Evolutionary conservation across 1,140 invertebrate genomes (phyloP).

Genomic region (Leptopilina boulardi): DNA sequence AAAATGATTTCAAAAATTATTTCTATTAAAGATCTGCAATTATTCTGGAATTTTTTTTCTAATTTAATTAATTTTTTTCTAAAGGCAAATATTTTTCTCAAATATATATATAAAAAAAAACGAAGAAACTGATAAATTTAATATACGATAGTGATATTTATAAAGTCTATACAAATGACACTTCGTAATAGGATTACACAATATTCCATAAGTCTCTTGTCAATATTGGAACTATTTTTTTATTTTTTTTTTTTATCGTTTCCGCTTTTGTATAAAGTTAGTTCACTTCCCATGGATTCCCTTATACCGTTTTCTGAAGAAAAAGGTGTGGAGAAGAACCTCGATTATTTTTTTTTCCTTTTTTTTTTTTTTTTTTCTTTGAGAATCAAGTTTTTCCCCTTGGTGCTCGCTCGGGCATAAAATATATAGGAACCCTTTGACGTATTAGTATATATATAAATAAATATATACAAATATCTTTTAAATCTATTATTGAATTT

Average conservation of each 20-base stretch:
- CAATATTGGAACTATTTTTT: constrained; percentile 26
- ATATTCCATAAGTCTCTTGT: constrained; percentile 22
- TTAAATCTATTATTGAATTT: too few species aligned
- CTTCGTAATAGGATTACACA: constrained; percentile 28
- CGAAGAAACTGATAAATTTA: background rate
- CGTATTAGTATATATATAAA: background rate
- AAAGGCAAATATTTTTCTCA: too few species aligned
- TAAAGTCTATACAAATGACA: background rate
- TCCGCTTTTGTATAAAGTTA: constrained; percentile 25
- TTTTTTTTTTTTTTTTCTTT: constrained; percentile 28
- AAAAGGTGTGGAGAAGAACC: constrained; percentile 29
- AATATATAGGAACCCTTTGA: background rate
- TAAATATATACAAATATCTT: background rate
- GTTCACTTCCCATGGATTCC: constrained; percentile 17
- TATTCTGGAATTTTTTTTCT: background rate
- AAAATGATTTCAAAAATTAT: too few species aligned
- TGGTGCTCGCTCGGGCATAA: constrained; percentile 12
- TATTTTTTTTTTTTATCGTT: constrained; percentile 14
- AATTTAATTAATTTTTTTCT: too few species aligned
- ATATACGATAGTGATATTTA: background rate
- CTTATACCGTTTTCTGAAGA: constrained; percentile 25
- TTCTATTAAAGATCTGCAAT: too few species aligned
- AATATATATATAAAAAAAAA: background rate
- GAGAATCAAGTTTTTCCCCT: constrained; percentile 17
- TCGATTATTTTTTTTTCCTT: constrained; percentile 23